A percentile compares a stretch with the other conserved stretches of the same genome.
phyloP scores from a whole-genome alignment of 2,113 vertebrate species.

The Gambusia affinis region DNA sequence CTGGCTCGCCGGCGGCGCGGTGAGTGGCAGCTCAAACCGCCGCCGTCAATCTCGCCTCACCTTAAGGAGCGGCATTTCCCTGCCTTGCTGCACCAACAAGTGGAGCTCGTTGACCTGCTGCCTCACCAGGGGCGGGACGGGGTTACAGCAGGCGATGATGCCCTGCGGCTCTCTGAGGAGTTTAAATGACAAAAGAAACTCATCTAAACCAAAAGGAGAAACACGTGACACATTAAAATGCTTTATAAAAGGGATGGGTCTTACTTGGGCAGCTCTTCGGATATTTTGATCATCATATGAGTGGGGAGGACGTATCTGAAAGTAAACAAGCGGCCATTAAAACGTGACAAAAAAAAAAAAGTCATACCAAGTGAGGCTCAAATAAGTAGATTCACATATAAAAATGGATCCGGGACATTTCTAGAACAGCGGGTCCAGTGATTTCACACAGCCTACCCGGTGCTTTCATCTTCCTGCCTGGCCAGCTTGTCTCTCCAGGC shows the following conservation, averaged over 20 bases:
- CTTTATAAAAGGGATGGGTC: constrained; percentile 45
- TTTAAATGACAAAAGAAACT: constrained; percentile 29
- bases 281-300: constrained; percentile 94
- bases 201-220: constrained; percentile 1
- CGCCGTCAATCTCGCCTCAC: constrained; percentile 68
- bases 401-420: constrained; percentile 31
- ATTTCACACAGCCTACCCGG: constrained; percentile 82
- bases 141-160: constrained; percentile 94
- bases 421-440: constrained; percentile 30
- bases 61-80: constrained; percentile 94
- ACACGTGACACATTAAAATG: neutral
- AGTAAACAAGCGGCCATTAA: constrained; percentile 14
- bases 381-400: constrained; percentile 20
- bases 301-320: constrained; percentile 92
- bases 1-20: neutral
- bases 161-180: constrained; percentile 90
- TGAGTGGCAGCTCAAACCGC: neutral
- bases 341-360: neutral
- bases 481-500: constrained; percentile 93
- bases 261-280: constrained; percentile 95
- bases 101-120: constrained; percentile 95
- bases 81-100: constrained; percentile 87
- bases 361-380: neutral
- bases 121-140: constrained; percentile 90
- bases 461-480: constrained; percentile 93